Evolutionary conservation across 2,888 invertebrate species (phyloP).

Genomic region (Cotesia congregata): DNA sequence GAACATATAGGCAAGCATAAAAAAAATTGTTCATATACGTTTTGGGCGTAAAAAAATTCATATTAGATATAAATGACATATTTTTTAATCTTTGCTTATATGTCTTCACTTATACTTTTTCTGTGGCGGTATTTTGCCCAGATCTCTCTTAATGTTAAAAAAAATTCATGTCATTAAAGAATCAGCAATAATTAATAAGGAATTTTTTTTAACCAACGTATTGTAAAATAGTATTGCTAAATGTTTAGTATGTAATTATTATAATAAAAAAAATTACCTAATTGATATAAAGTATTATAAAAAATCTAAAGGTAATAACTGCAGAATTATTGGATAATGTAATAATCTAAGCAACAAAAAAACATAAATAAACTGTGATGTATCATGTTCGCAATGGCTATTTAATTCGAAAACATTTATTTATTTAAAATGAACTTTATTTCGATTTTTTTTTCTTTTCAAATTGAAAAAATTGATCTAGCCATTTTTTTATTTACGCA

Average conservation of each 20-base stretch:
- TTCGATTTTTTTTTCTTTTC: not conserved
- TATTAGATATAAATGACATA: no score
- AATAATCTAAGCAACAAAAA: constrained; percentile 33
- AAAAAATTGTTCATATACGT: no score
- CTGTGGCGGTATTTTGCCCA: not conserved
- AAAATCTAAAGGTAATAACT: constrained; percentile 23
- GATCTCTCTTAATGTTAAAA: not conserved
- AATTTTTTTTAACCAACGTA: not conserved
- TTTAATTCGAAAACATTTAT: constrained; percentile 8
- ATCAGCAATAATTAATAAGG: not conserved
- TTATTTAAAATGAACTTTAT: not conserved
- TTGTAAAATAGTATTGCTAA: not conserved
- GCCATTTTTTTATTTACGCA: not conserved
- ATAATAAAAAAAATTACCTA: constrained; percentile 19
- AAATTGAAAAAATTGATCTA: constrained; percentile 3
- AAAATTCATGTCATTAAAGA: not conserved
- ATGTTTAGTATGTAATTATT: constrained; percentile 19
- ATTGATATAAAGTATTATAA: constrained; percentile 12
- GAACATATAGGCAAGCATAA: no score
- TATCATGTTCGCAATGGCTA: constrained; percentile 39
- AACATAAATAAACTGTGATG: constrained; percentile 67
- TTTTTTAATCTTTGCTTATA: no score
- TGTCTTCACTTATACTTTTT: not conserved
- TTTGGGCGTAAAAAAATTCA: no score
- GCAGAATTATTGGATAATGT: constrained; percentile 28